Base-by-base conservation (phyloP, 2,113 vertebrate genomes). In the Pungitius pungitius region DNA sequence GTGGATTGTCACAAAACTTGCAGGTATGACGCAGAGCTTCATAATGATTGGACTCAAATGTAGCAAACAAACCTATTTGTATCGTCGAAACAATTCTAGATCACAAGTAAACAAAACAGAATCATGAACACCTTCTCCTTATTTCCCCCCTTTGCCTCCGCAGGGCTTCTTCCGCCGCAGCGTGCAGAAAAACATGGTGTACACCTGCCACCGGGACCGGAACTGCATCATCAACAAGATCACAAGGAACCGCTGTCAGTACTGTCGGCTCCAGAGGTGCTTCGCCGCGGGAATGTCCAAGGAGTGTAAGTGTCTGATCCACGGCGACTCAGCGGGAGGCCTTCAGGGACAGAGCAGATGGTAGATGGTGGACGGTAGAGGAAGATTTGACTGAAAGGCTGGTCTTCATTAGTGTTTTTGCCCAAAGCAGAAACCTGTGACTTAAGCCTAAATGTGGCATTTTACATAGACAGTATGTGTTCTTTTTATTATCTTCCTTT, bases 201-300 rank as follows among this genome's bases (percentile, higher is more conserved):
- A 98, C 91, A 98, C 96, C 57, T 98, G 97, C 93, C 97, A 98
- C 81, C 92, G 96, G 71, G 97, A 98, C 93, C 95, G 96, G 88
- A 98, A 97, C 91, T 98, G 97, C 92, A 95, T 96, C 91, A 97
- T 98, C 94, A 98, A 97, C 94, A 98, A 98, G 93, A 96, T 97
- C 89, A 98, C 96, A 78, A 94, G 97, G 92, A 98, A 98, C 91
- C 96, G 96, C 88, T 98, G 97, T 86, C 97, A 98, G 93, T 97
- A 97, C 92, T 98, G 97, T 83, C 95, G 97, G 76, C 94, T 98
- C 80, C 96, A 98, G 94, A 95, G 93, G 91, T 98, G 97, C 93
- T 96, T 98, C 87, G 95, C 95, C 90, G 96, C 94, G 91, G 97
- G 97, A 66, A 98, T 98, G 97, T 98, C 96, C 90, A 97, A 96